These are phyloP conservation scores for Brachionus plicatilis DNA, from an alignment of 1,140 invertebrate genomes.

Conservation along the genomic window DNA sequence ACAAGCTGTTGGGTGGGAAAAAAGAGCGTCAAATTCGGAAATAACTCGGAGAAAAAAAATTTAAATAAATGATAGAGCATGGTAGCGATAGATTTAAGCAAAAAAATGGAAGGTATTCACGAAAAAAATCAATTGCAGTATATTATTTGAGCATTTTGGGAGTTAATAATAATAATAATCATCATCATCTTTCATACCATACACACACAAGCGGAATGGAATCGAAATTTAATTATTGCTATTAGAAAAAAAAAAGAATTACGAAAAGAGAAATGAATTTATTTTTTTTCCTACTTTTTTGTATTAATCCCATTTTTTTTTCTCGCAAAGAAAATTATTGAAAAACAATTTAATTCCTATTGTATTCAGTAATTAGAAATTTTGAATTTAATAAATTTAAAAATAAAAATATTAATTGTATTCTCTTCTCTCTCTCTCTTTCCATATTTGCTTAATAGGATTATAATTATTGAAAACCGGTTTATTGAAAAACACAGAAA, in stretches of 20 bases:
- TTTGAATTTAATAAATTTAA: not conserved
- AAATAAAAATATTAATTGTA: not conserved
- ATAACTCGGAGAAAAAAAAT: not conserved
- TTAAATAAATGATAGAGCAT: not conserved
- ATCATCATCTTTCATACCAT: not conserved
- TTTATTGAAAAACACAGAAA: not conserved
- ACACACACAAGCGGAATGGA: not conserved
- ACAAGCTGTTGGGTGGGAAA: not conserved
- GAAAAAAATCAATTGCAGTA: not conserved
- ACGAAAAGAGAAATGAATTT: not conserved
- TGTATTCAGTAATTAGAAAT: too few relatives aligned
- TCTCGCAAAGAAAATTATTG: not conserved
- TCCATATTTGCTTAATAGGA: not conserved
- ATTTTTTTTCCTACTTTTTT: not conserved
- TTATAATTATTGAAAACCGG: not conserved
- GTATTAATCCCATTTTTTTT: not conserved
- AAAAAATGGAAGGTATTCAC: not conserved
- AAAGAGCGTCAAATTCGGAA: not conserved
- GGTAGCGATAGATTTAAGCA: not conserved
- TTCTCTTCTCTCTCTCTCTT: not conserved
- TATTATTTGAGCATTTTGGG: not conserved
- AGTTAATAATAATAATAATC: not conserved
- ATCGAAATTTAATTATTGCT: constrained; percentile 1
- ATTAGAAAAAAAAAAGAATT: not conserved
- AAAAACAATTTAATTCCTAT: not conserved